Evolutionary conservation across 2,888 invertebrate genomes (phyloP), one percentile per base, ranked within the genome.

Genomic region (Heterodera filipjevi): DNA sequence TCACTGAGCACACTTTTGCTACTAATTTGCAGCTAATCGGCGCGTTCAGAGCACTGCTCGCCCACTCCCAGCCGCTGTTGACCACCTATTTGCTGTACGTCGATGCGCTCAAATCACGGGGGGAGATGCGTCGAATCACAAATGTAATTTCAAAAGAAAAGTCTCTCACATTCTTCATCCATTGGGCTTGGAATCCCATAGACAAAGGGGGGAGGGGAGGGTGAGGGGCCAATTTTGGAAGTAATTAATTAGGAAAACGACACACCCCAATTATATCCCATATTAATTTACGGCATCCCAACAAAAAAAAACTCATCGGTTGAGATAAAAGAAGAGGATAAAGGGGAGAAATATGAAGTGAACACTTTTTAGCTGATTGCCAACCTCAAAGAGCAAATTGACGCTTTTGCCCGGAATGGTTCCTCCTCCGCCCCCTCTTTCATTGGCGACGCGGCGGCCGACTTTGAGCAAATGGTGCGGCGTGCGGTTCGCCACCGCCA

Each of bases 31-130:
- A 86, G 74, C 71, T 87, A n/a, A 80, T 83, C 44, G 94, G 94
- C 8, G 92, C 96, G 44, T 92, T 98, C 71, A 93, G 95, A 49
- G 93, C 94, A 84, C 91, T 98, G 83, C 94, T 95, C 8, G 92
- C 94, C 80, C 94, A 95, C 90, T 95, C 96, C 0, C 94, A 96
- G 85, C 95, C 96, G 10, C 91, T 97, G 77, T 91, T 97, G 76
- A 93, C 94, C 82, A 94, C 95, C 3, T 93, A 96, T 89, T 91
- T 98, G 71, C 92, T 98, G 32, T 82, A 83, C 46, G 81, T 83
- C 30, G 81, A 81, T 46, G 78, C 76, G 39, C 46, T 81, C n/a
- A 81, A 78, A 32, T 77, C 77, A 14, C 80, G 72, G 35, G 33
- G 72, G 35, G 33, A 64, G 10, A 19, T 80, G 39, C n/a, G 68